These are phyloP conservation scores for Colinus virginianus DNA, from an alignment of 2,113 vertebrate species.

Conservation along the genomic window DNA sequence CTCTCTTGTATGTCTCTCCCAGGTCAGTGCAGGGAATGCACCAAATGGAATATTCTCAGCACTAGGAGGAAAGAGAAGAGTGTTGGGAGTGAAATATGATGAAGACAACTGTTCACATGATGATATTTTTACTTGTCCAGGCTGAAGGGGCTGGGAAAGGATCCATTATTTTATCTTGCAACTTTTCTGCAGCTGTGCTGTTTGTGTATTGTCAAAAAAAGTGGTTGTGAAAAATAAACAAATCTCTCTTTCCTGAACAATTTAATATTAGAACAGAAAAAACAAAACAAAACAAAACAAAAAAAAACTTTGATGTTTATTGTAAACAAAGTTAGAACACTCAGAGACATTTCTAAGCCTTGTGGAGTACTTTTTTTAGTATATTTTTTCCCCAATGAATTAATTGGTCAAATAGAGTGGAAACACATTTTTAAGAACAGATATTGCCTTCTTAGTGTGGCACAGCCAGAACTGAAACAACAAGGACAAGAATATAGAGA, in stretches of 20 bases:
- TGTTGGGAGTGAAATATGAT: background rate
- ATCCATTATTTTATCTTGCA: background rate
- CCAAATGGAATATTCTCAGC: background rate
- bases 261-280: background rate
- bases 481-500: background rate
- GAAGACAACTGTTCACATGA: background rate
- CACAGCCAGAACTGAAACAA: background rate
- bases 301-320: background rate
- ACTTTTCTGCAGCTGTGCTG: fast-evolving
- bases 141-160: background rate
- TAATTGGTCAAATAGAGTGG: background rate
- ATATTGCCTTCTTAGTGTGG: background rate
- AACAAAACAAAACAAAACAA: no score
- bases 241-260: background rate
- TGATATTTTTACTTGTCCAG: fast-evolving
- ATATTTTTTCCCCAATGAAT: background rate
- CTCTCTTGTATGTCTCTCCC: background rate
- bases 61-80: background rate
- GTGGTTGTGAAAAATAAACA: background rate
- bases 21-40: background rate
- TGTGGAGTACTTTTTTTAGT: background rate
- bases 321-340: background rate
- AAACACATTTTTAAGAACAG: background rate
- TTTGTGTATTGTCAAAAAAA: background rate
- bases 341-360: background rate